Evolutionary conservation across 2,797 vertebrate genomes (phyloP).

Genomic region (Synanceia verrucosa): DNA sequence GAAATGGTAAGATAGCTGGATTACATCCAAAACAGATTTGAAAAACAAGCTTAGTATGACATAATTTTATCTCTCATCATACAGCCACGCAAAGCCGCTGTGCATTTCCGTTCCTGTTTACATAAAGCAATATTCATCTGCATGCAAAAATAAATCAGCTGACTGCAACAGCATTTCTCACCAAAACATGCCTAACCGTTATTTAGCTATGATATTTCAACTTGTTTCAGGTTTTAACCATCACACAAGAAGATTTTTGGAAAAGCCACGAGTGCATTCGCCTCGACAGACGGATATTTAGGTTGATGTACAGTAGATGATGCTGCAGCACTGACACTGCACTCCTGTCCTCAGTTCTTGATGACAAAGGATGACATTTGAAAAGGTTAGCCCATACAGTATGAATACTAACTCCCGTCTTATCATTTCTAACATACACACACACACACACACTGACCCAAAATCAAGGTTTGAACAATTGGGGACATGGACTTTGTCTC

Average conservation of each 20-base stretch:
- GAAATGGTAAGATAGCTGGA: conserved; percentile 43
- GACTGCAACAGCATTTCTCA: background rate
- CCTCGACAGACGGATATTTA: background rate
- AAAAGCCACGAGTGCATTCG: conserved; percentile 1
- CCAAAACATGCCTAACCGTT: background rate
- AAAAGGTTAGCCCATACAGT: conserved; percentile 64
- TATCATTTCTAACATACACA: conserved; percentile 30
- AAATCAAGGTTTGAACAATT: no score
- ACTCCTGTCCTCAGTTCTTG: conserved; percentile 34
- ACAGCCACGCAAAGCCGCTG: conserved; percentile 12
- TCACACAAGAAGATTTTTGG: background rate
- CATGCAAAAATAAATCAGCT: conserved; percentile 9
- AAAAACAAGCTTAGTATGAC: conserved; percentile 43
- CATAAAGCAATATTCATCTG: background rate
- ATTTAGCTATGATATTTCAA: background rate
- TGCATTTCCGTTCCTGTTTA: conserved; percentile 21
- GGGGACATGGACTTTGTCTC: no score
- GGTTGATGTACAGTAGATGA: conserved; percentile 26
- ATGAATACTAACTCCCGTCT: conserved; percentile 44
- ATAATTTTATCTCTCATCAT: conserved; percentile 29
- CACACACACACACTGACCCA: background rate
- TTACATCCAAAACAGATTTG: conserved; percentile 40
- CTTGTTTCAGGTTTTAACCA: background rate
- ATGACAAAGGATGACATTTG: conserved; percentile 72
- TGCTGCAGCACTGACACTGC: conserved; percentile 19